A percentile compares a stretch with the other conserved stretches of the same genome.
These are phyloP conservation scores for Lasioglossum vierecki DNA, from an alignment of 2,888 invertebrate species.

Conservation along the genomic window DNA sequence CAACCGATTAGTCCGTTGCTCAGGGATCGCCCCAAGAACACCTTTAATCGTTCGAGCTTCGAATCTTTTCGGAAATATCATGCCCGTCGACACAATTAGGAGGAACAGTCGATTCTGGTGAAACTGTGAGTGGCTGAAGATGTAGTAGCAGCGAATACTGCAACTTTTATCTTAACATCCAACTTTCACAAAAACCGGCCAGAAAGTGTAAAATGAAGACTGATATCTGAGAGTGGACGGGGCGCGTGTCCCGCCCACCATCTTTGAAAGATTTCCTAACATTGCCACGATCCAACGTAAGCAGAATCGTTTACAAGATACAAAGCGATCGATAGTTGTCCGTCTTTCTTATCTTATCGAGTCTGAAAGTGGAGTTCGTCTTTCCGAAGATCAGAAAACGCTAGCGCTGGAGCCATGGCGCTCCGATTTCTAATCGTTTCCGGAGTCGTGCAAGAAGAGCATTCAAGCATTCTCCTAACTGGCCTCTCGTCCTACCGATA, in stretches of 20 bases:
- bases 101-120: not conserved
- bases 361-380: slow-evolving; percentile 9
- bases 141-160: not conserved
- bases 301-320: too few relatives aligned
- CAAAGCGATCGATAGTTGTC: not conserved
- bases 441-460: slow-evolving; percentile 17
- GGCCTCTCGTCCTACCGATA: not conserved
- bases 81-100: not conserved
- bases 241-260: too few relatives aligned
- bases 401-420: not conserved
- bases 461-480: not conserved
- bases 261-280: too few relatives aligned
- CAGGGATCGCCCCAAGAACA: not conserved
- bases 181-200: slow-evolving; percentile 14
- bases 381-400: slow-evolving; percentile 20
- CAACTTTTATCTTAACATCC: not conserved
- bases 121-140: not conserved
- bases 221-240: not conserved
- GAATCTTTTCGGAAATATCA: not conserved
- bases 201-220: slow-evolving; percentile 7
- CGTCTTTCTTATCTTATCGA: slow-evolving; percentile 25
- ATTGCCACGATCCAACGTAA: too few relatives aligned
- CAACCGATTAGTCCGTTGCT: not conserved
- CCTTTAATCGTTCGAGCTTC: not conserved
- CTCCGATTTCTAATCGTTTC: slow-evolving; percentile 28